phyloP scores from a whole-genome alignment of 2,113 vertebrate species.

The Oreochromis aureus region DNA sequence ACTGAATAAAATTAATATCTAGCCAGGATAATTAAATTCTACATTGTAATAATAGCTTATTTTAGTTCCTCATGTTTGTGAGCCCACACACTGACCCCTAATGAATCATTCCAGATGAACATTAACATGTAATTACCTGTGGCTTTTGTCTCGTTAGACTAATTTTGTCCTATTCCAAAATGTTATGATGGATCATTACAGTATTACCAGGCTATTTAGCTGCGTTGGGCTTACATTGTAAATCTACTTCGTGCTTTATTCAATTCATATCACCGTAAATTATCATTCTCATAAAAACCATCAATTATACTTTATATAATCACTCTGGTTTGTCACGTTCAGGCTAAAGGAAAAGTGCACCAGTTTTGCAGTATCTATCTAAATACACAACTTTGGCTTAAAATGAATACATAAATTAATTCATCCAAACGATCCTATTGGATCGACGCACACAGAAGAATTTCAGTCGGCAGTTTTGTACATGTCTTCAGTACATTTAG shows the following conservation, averaged over 20 bases:
- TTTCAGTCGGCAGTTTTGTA: background rate
- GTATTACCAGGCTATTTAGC: background rate
- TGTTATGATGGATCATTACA: background rate
- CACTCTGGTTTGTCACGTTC: background rate
- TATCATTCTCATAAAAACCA: background rate
- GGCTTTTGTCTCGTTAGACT: background rate
- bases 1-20: background rate
- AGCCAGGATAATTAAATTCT: background rate
- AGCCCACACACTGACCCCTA: background rate
- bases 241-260: background rate
- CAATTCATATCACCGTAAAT: background rate
- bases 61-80: background rate
- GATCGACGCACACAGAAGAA: background rate
- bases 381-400: background rate
- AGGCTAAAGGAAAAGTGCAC: background rate
- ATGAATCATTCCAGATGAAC: background rate
- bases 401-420: background rate
- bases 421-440: background rate
- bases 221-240: background rate
- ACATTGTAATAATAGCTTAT: background rate
- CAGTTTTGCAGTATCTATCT: background rate
- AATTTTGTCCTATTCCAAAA: background rate
- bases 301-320: background rate
- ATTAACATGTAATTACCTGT: background rate
- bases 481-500: background rate